Evolutionary conservation across 2,888 invertebrate species (phyloP), one percentile per base, ranked within the genome.

Genomic region (Laspeyria flexula): DNA sequence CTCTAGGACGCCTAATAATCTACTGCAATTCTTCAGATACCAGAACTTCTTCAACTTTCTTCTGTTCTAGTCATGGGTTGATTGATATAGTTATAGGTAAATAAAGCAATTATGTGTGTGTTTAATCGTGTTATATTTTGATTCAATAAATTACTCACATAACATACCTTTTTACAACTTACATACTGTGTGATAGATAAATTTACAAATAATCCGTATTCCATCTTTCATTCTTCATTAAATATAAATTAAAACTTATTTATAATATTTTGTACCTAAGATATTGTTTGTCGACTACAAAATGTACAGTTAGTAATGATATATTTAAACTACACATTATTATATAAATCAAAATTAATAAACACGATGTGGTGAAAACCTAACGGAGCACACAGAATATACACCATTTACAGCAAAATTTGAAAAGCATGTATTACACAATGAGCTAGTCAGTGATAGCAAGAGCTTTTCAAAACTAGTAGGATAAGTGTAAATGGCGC

Each of bases 121-220:
- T 81, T 88, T 86, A 80, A 83, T 83, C 63, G 79, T 88, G 85
- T 89, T 90, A 90, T 90, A 91, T 90, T 90, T 88, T 86, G 90
- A 90, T 90, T 91, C 86, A 91, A 91, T 91, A 91, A 91, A 84
- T 91, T 91, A 91, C 84, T 89, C 82, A 81, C 84, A 83, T 89
- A 90, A 87, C 86, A 83, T 90, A 88, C 79, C 83, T 89, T 86
- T 90, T 86, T 90, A 90, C 90, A 90, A 57, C 83, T 87, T 89
- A 86, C 68, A 80, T 65, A 70, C 71, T 79, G 72, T 72, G 81
- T 86, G 84, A 88, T 84, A 82, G 75, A 79, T 73, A 84, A n/a
- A 88, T 90, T 82, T 89, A 90, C 89, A 90, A 84, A 86, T 86
- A 82, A 15, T 83, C 77, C 71, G 63, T 74, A 73, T 80, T 82